phyloP scores from a whole-genome alignment of 2,797 vertebrate species.

The Kryptolebias ocellatus region DNA sequence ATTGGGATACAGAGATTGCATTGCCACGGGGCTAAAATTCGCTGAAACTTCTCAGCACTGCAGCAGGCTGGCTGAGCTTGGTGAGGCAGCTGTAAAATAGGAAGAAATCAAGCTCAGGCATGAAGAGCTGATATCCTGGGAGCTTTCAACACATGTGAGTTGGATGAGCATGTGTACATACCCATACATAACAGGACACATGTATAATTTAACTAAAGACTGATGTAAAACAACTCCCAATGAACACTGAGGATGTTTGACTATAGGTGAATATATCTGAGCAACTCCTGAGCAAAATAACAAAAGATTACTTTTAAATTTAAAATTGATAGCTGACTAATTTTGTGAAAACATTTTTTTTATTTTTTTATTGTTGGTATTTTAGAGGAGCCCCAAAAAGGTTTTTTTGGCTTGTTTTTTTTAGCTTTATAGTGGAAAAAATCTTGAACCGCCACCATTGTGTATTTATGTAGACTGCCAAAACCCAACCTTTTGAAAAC shows the following conservation, averaged over 20 bases:
- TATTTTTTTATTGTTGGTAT: too few species aligned
- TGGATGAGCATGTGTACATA: constrained; percentile 46
- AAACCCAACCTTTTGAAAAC: too few species aligned
- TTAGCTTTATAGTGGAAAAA: too few species aligned
- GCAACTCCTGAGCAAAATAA: too few species aligned
- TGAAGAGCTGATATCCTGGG: constrained; percentile 50
- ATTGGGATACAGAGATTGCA: constrained; percentile 71
- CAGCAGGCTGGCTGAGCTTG: constrained; percentile 40
- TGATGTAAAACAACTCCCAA: constrained; percentile 26
- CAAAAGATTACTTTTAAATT: neutral
- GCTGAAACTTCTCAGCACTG: constrained; percentile 41
- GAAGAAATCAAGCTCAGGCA: constrained; percentile 62
- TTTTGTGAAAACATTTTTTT: too few species aligned
- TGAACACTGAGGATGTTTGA: neutral
- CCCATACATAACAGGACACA: constrained; percentile 22
- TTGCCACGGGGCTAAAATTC: constrained; percentile 61
- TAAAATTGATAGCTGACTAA: too few species aligned
- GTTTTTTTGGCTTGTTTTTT: too few species aligned
- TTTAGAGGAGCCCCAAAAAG: too few species aligned
- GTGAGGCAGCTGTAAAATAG: constrained; percentile 39
- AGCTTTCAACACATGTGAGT: constrained; percentile 52
- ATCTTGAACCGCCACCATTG: too few species aligned
- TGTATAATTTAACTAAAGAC: constrained; percentile 28
- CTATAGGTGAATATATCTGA: too few species aligned
- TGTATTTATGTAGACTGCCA: too few species aligned